Base-by-base conservation (phyloP, 2,797 vertebrate genomes). In the Varecia variegata region DNA sequence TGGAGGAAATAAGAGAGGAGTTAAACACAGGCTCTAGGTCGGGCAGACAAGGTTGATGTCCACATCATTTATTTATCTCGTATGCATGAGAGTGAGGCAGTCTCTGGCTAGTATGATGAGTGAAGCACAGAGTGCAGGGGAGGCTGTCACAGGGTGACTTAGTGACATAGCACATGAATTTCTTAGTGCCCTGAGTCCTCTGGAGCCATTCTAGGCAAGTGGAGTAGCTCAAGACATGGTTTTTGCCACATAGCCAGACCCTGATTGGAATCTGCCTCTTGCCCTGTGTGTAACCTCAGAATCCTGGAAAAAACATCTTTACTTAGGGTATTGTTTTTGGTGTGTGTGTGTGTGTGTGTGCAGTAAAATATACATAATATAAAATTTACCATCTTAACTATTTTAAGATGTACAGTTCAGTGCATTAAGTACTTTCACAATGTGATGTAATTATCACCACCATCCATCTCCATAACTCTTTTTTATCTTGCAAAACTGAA, bases 401-500 rank as follows among this genome's bases (percentile, higher is more conserved):
- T 18, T 81, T 43, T 35, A 70, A 43, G 17, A 25, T 5, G 0
- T 7, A 20, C 14, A 25, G 17, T 50, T 87, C 17, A 2, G 35
- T 38, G 13, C 7, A 20, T n/a, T 13, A 73, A 80, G 35, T 14
- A 5, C 40, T 8, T 38, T 82, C 35, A 27, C 17, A 15, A 0
- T 17, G 47, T 32, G 21, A 32, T 81, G 30, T 4, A 3, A 13
- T n/a, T 17, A 7, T 52, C 73, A 10, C 52, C 3, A 2, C n/a
- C 10, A 9, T 12, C 2, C 5, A 3, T 2, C 45, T 65, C n/a
- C 58, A 27, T 7, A 13, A 12, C 0, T 11, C 56, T 14, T 10
- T 68, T 23, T 27, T 3, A 9, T 93, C 56, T 25, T 58, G 25
- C 20, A 54, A 79, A 74, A 54, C 43, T 11, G 27, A 79, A 80